Evolutionary conservation across 2,888 invertebrate genomes (phyloP).

Genomic region (Molorchus minor): DNA sequence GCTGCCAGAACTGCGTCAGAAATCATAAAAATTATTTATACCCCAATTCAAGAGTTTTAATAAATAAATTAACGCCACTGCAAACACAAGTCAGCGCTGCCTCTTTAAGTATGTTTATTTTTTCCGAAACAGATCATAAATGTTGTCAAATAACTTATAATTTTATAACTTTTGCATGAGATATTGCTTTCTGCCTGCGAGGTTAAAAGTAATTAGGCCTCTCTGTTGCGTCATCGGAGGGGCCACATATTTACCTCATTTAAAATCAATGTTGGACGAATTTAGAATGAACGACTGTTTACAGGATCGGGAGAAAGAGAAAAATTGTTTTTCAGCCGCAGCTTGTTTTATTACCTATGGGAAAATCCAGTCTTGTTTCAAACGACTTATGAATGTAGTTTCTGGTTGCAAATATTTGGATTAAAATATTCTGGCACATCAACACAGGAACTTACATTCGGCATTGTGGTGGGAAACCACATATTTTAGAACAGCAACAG

Average conservation of each 20-base stretch:
- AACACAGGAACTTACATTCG: too few species aligned
- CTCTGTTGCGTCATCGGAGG: background rate
- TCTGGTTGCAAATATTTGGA: too few species aligned
- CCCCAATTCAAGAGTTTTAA: constrained; percentile 27
- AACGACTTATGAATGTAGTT: too few species aligned
- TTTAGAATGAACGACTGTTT: constrained; percentile 3
- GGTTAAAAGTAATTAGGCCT: constrained; percentile 4
- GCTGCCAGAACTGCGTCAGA: constrained; percentile 22
- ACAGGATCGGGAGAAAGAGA: background rate
- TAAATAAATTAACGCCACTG: constrained; percentile 26
- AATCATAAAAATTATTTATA: constrained; percentile 29
- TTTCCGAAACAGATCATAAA: constrained; percentile 19
- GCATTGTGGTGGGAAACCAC: too few species aligned
- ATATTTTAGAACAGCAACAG: too few species aligned
- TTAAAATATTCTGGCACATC: too few species aligned
- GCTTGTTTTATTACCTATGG: background rate
- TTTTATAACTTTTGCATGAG: constrained; percentile 15
- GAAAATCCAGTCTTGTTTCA: too few species aligned
- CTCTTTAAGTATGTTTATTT: constrained; percentile 26
- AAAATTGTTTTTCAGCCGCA: background rate
- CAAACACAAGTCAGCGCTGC: constrained; percentile 21
- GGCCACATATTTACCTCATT: background rate
- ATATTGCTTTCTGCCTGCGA: constrained; percentile 7
- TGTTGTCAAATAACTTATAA: constrained; percentile 21
- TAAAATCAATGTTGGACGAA: background rate